These are phyloP conservation scores for Corythaeola cristata DNA, from an alignment of 2,113 vertebrate species.

Conservation along the genomic window DNA sequence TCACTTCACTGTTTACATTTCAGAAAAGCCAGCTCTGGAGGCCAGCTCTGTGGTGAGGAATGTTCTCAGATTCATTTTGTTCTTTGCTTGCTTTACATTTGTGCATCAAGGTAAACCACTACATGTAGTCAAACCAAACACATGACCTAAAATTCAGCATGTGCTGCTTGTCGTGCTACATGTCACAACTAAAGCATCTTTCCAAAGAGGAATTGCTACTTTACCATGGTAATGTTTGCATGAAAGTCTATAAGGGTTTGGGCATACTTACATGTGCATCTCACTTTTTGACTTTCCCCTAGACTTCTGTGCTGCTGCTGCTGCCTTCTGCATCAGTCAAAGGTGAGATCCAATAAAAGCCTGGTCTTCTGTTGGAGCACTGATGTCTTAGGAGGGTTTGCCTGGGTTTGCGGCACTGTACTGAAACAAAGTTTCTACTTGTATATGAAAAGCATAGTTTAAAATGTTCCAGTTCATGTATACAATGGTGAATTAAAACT, in stretches of 20 bases:
- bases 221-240: background rate
- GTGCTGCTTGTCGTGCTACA: background rate
- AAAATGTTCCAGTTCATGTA: background rate
- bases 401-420: background rate
- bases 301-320: background rate
- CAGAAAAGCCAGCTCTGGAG: background rate
- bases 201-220: background rate
- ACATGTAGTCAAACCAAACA: background rate
- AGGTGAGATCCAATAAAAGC: background rate
- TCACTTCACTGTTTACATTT: conserved; percentile 24
- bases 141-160: background rate
- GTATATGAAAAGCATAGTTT: background rate
- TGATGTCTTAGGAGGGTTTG: background rate
- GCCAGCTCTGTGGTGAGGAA: background rate
- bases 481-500: background rate
- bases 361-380: background rate
- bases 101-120: background rate
- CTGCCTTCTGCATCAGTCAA: background rate
- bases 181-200: background rate
- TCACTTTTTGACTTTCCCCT: background rate
- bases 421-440: background rate
- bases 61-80: background rate
- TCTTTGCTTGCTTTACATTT: background rate
- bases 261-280: background rate
- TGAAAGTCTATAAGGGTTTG: background rate